A percentile compares a stretch with the other conserved stretches of the same genome.
Evolutionary conservation across 1,140 invertebrate genomes (phyloP).

Genomic region (Tetramorium parvispinum): DNA sequence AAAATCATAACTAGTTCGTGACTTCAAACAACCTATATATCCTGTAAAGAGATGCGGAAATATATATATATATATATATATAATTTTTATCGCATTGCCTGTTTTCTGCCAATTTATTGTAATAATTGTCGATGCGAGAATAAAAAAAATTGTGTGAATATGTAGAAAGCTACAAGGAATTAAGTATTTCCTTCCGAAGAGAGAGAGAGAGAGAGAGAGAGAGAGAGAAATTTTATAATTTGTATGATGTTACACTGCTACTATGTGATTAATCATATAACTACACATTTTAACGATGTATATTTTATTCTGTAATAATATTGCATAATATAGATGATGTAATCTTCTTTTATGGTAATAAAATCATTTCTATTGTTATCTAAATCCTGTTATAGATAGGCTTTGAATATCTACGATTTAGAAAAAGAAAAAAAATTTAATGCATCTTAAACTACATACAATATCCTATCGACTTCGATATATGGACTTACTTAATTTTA

Average conservation of each 20-base stretch:
- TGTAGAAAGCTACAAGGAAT: not conserved
- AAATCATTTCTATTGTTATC: not conserved
- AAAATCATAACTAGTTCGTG: slow-evolving; percentile 49
- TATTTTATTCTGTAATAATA: not conserved
- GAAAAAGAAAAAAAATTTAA: not conserved
- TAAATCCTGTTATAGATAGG: not conserved
- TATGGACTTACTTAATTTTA: slow-evolving; percentile 39
- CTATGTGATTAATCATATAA: not conserved
- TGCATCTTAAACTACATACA: not conserved
- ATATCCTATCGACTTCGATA: not conserved
- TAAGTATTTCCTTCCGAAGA: not conserved
- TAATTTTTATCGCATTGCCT: slow-evolving; percentile 17
- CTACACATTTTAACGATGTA: not conserved
- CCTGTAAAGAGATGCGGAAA: not conserved
- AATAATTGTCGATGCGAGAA: not conserved
- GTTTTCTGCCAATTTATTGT: not conserved
- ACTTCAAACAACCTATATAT: not conserved
- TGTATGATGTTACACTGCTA: not conserved
- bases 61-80: not conserved
- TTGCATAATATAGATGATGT: not conserved
- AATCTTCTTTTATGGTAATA: not conserved
- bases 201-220: no score
- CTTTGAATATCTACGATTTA: not conserved
- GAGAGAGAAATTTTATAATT: not conserved
- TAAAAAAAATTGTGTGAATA: not conserved